Conservation (phyloP, 2,797 vertebrate species). For the Tragelaphus oryx region DNA sequence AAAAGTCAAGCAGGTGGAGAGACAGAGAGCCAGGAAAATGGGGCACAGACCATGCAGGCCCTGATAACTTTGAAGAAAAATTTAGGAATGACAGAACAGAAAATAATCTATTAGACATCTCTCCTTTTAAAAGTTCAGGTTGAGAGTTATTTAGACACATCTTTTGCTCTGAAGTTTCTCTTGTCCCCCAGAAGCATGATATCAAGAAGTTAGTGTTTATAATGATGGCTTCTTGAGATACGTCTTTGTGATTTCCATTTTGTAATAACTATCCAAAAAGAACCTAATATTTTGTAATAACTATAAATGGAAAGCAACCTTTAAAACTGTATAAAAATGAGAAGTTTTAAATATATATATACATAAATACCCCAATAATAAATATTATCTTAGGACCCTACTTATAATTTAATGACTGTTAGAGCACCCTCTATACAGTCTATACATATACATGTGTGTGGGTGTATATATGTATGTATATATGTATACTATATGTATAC, state of each 20-base stretch:
- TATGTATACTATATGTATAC: too few relatives aligned
- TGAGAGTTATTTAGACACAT: neutral
- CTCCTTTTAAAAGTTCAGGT: neutral
- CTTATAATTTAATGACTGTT: neutral
- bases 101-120: neutral
- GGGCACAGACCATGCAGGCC: accelerated
- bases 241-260: neutral
- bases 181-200: neutral
- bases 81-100: neutral
- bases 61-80: neutral
- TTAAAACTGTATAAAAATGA: neutral
- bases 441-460: too few relatives aligned
- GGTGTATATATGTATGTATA: too few relatives aligned
- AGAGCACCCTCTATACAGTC: neutral
- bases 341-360: neutral
- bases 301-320: neutral
- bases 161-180: neutral
- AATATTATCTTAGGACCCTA: neutral
- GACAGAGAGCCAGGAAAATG: neutral
- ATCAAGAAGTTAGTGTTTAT: neutral
- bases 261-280: neutral
- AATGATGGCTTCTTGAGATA: neutral
- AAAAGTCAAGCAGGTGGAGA: neutral
- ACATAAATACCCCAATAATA: neutral
- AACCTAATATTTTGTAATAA: neutral